phyloP scores from a whole-genome alignment of 2,888 invertebrate genomes.

The Eumacrocentrus americanus region DNA sequence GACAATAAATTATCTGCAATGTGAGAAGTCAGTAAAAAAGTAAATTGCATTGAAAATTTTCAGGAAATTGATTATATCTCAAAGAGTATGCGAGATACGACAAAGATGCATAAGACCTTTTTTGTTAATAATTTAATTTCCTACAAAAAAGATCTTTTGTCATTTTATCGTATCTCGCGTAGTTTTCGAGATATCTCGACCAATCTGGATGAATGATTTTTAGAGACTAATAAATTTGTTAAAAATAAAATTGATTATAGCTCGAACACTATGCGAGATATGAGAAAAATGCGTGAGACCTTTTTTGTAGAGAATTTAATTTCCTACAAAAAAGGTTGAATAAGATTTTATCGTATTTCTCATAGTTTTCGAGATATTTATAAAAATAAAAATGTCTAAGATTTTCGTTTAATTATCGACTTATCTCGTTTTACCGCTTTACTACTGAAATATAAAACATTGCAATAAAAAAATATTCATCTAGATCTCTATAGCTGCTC shows the following conservation, averaged over 20 bases:
- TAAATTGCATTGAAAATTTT: neutral
- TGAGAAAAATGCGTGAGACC: neutral
- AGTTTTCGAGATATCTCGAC: neutral
- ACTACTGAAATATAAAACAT: no score
- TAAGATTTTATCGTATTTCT: neutral
- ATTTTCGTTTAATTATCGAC: no score
- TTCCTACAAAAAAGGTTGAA: neutral
- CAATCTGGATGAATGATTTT: neutral
- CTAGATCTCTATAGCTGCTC: no score
- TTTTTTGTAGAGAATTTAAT: neutral
- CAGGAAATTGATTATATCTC: neutral
- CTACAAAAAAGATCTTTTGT: neutral
- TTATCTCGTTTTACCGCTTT: no score
- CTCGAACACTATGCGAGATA: neutral
- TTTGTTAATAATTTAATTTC: neutral
- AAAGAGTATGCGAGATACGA: neutral
- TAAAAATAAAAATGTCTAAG: neutral
- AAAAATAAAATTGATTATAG: slow-evolving; percentile 11
- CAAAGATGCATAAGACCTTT: neutral
- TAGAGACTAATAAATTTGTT: no score
- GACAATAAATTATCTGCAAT: neutral
- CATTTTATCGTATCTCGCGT: neutral
- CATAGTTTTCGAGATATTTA: neutral
- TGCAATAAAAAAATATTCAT: no score
- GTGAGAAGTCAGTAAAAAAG: no score